Conservation (phyloP, 1,140 invertebrate genomes). For the Luehdorfia chinensis region DNA sequence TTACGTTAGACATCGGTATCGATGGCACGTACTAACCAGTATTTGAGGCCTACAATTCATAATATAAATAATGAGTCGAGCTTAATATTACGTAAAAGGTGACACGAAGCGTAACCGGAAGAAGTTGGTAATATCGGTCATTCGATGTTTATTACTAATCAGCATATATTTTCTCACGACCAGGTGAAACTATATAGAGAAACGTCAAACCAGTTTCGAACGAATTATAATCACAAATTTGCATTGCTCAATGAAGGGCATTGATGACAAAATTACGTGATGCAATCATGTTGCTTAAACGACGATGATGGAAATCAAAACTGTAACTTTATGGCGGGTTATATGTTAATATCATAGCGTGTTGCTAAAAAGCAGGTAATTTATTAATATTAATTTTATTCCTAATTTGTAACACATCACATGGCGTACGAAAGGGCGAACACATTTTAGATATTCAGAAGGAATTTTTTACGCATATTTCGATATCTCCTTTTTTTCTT, state of each 20-base stretch:
- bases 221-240: constrained; percentile 29
- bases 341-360: constrained; percentile 30
- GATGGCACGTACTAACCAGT: constrained; percentile 6
- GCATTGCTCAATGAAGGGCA: constrained; percentile 31
- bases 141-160: constrained; percentile 27
- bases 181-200: constrained; percentile 39
- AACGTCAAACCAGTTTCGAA: constrained; percentile 26
- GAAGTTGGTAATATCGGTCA: constrained; percentile 33
- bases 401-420: background rate
- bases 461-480: too few species aligned
- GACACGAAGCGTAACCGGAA: constrained; percentile 38
- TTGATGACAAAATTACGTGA: constrained; percentile 24
- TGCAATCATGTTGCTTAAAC: constrained; percentile 5
- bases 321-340: constrained; percentile 16
- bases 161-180: constrained; percentile 30
- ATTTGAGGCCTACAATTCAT: background rate
- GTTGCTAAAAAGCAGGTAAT: constrained; percentile 20
- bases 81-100: constrained; percentile 16
- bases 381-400: constrained; percentile 15
- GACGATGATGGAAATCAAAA: constrained; percentile 11
- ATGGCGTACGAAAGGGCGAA: background rate
- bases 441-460: background rate
- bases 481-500: too few species aligned
- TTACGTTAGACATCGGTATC: background rate
- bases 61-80: constrained; percentile 4